Base-by-base conservation (phyloP, 2,888 invertebrate genomes). In the Busseola fusca region DNA sequence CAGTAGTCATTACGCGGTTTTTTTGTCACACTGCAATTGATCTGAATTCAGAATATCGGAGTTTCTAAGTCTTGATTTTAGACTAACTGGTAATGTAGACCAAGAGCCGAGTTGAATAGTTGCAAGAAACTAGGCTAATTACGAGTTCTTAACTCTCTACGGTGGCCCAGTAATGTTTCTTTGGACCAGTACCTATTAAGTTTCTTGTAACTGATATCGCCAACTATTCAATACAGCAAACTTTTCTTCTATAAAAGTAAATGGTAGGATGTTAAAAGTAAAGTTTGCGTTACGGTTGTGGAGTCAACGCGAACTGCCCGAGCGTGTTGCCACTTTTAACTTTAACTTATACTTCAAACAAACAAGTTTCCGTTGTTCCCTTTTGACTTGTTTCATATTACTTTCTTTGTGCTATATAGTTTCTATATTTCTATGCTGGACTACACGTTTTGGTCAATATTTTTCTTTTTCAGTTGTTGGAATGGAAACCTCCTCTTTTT, bases 371-470 rank as follows among this genome's bases (percentile, higher is more conserved):
- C 80, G 54, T 68, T 64, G 81, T 75, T 67, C 54, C 21, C 66
- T 70, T 71, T 81, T 72, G 64, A 69, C 62, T 74, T 64, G 64
- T 79, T 76, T 65, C 52, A 72, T 72, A 72, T 74, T 78, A 68
- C 68, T 74, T 76, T 80, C 74, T 82, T 83, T 83, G 75, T 54
- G 60, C 34, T 74, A n/a, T n/a, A n/a, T n/a, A 76, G 72, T 74
- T 80, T 74, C 62, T 66, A 67, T 77, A 71, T 74, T 80, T 72
- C 40, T 37, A 27, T 14, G 9, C 25, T 64, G 18, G 27, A 45
- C 56, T 54, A 42, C n/a, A 67, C 12, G 18, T 62, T 67, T 62
- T 42, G 69, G 45, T 52, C 25, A 40, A 54, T 34, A n/a, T 48
- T 59, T 45, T 68, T 60, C 16, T 25, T 45, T 68, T 76, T 21